These are phyloP conservation scores for Cyphomyrus plagiostoma DNA, from an alignment of 2,113 vertebrate genomes.

Conservation along the genomic window DNA sequence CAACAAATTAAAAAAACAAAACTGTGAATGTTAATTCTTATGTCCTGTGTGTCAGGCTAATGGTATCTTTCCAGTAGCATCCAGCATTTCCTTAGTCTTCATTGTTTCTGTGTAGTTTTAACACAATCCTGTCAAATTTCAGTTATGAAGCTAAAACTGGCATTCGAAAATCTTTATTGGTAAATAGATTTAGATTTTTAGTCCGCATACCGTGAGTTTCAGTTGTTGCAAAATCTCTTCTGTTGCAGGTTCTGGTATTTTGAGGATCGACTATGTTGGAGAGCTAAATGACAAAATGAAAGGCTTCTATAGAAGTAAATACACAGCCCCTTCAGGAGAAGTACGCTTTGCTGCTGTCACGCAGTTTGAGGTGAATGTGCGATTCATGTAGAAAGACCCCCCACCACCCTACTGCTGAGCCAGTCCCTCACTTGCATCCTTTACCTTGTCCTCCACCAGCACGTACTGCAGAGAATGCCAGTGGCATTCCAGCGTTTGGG, in stretches of 20 bases:
- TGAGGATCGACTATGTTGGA: conserved; percentile 96
- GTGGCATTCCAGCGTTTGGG: neutral
- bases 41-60: neutral
- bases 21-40: neutral
- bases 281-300: conserved; percentile 99
- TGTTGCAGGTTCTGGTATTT: conserved; percentile 72
- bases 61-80: neutral
- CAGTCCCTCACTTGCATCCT: neutral
- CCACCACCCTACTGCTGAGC: neutral
- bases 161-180: neutral
- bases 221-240: neutral
- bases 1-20: neutral
- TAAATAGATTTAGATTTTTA: neutral
- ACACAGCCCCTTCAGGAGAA: conserved; percentile 75
- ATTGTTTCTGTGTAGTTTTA: neutral
- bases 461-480: neutral
- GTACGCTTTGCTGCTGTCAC: conserved; percentile 90
- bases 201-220: conserved; percentile 2
- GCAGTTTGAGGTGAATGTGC: conserved; percentile 84
- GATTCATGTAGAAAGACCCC: neutral
- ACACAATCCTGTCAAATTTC: neutral
- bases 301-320: conserved; percentile 96
- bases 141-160: neutral
- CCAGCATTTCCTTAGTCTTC: neutral
- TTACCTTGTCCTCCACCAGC: neutral